Base-by-base conservation (phyloP, 1,140 invertebrate genomes). In the Ctenoplectra terminalis region DNA sequence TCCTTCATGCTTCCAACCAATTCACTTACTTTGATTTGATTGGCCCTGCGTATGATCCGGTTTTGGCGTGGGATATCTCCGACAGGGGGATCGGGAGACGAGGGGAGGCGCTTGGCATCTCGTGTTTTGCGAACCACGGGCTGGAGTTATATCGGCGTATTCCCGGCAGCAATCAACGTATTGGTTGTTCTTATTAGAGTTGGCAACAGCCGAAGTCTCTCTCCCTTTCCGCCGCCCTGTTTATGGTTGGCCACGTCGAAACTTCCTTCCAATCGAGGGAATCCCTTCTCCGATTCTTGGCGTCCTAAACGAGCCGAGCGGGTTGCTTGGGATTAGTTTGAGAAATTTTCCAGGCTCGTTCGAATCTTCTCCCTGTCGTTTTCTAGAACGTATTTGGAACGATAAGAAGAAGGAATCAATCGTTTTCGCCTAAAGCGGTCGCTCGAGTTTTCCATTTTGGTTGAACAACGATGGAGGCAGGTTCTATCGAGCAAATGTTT, bases 21-120 rank as follows among this genome's bases (percentile, higher is more conserved):
- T 93, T 93, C 91, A 93, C 92, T 93, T 93, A 93, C 91, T 92
- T 92, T 93, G 91, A 93, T 93, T 93, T 92, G 93, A 93, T 93
- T 93, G 91, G 91, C 75, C 86, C 78, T 74, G 84, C 73, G 84
- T 89, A 90, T 92, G 88, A 92, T 92, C 80, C 86, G 79, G 58
- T 71, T 80, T 26, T 63, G 77, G 78, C 72, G 83, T 81, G 61
- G 81, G 40, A 69, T 71, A 81, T 67, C 48, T 74, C 37, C 50
- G 3, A 9, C 31, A 11, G 52, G 54, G 69, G 66, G 63, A 50
- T 9, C 52, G 50, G 26, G 26, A 26, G n/a, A 46, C n/a, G 74
- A 46, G 50, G 70, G 52, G 76, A 73, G 70, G 70, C 63, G 83
- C 69, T 85, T 66, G 86, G 83, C 82, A 85, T 89, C 15, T 17